phyloP scores from a whole-genome alignment of 2,888 invertebrate genomes.

The Agrochola lota region DNA sequence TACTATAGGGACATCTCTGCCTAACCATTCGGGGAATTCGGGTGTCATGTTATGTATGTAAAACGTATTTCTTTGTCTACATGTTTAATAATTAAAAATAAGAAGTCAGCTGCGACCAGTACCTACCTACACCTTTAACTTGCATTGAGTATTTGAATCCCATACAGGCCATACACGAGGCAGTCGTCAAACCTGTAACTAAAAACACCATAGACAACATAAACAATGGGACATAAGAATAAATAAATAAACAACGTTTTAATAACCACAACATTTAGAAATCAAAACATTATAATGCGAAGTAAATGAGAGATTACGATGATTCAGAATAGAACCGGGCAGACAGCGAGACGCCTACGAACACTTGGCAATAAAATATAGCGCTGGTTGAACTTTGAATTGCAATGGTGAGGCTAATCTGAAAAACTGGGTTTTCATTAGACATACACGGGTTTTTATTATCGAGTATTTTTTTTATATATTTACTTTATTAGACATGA shows the following conservation, averaged over 20 bases:
- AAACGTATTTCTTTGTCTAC: background rate
- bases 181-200: background rate
- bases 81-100: background rate
- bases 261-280: conserved; percentile 37
- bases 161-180: background rate
- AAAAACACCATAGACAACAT: conserved; percentile 12
- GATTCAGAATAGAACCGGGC: conserved; percentile 53
- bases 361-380: conserved; percentile 52
- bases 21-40: too few relatives aligned
- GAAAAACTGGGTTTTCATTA: background rate
- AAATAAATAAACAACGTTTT: conserved; percentile 13
- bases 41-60: too few relatives aligned
- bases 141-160: background rate
- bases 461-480: conserved; percentile 5
- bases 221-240: conserved; percentile 1
- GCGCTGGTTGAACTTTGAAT: conserved; percentile 64
- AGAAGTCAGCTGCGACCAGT: background rate
- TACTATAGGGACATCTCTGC: too few relatives aligned
- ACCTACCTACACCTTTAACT: background rate
- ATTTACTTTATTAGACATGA: background rate
- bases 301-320: conserved; percentile 46
- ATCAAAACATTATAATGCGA: conserved; percentile 27
- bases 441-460: background rate
- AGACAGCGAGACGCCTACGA: conserved; percentile 62
- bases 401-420: conserved; percentile 44